Percentiles rank a stretch among this genome's conserved stretches.
phyloP scores from a whole-genome alignment of 2,888 invertebrate species.

The Drosophila diplacantha region DNA sequence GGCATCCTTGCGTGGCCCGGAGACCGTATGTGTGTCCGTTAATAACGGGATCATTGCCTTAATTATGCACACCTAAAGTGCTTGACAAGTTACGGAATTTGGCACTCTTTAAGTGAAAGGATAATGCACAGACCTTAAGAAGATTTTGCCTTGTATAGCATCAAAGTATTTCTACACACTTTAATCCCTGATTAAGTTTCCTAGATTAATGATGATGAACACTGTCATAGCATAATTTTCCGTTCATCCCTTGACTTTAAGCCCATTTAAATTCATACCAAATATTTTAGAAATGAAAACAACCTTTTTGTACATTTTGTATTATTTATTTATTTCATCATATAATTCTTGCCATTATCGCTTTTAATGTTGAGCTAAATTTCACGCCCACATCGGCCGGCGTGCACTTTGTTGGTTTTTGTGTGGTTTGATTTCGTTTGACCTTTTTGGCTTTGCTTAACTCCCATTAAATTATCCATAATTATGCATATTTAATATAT shows the following conservation, averaged over 20 bases:
- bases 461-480: conserved; percentile 52
- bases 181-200: too few species aligned
- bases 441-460: conserved; percentile 56
- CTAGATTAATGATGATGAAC: background rate
- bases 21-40: conserved; percentile 18
- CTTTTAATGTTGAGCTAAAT: conserved; percentile 68
- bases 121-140: background rate
- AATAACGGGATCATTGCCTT: conserved; percentile 41
- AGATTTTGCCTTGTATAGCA: background rate
- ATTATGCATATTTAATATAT: conserved; percentile 55
- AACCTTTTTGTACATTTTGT: conserved; percentile 28
- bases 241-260: too few species aligned
- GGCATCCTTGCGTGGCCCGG: conserved; percentile 3
- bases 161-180: background rate
- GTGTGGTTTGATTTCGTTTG: conserved; percentile 62
- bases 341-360: conserved; percentile 66
- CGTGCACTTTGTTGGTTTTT: conserved; percentile 40
- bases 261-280: too few species aligned
- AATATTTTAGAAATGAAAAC: conserved; percentile 14
- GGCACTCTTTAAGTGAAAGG: conserved; percentile 1
- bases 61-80: conserved; percentile 44
- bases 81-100: conserved; percentile 1
- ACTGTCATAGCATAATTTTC: too few species aligned
- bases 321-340: conserved; percentile 66
- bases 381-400: conserved; percentile 50